Percentiles rank a stretch among this genome's conserved stretches.
These are phyloP conservation scores for Euplagia quadripunctaria DNA, from an alignment of 2,888 invertebrate genomes.

Conservation along the genomic window DNA sequence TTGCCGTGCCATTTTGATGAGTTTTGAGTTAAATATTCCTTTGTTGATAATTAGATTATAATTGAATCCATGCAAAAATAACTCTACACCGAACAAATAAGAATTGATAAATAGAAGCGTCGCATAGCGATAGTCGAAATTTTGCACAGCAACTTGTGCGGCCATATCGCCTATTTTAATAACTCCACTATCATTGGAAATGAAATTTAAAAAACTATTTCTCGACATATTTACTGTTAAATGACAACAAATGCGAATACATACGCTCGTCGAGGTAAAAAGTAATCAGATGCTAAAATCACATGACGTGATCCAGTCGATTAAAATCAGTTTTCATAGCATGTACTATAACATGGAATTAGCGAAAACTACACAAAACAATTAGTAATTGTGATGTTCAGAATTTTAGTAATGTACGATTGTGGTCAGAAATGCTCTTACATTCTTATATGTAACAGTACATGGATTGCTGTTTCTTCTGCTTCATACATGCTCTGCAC, in stretches of 20 bases:
- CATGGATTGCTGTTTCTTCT: too few species aligned
- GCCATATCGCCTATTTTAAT: conserved; percentile 62
- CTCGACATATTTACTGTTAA: conserved; percentile 11
- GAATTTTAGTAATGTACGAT: too few species aligned
- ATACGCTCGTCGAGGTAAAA: too few species aligned
- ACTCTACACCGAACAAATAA: conserved; percentile 59
- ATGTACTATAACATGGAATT: too few species aligned
- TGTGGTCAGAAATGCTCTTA: too few species aligned
- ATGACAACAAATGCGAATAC: neutral
- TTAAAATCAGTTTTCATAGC: too few species aligned
- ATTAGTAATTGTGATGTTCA: too few species aligned
- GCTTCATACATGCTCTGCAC: too few species aligned
- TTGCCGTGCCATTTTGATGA: conserved; percentile 57
- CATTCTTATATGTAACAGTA: too few species aligned
- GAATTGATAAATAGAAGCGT: conserved; percentile 73
- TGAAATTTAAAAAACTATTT: neutral
- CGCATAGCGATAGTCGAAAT: conserved; percentile 70
- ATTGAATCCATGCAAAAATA: conserved; percentile 64
- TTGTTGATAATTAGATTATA: conserved; percentile 63
- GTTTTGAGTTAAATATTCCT: conserved; percentile 53
- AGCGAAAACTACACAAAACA: too few species aligned
- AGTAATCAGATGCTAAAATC: too few species aligned
- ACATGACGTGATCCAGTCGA: too few species aligned
- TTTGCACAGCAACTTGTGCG: conserved; percentile 66
- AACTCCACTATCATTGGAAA: conserved; percentile 23